These are phyloP conservation scores for Brachystomella parvula DNA, from an alignment of 1,140 invertebrate genomes.

Conservation along the genomic window DNA sequence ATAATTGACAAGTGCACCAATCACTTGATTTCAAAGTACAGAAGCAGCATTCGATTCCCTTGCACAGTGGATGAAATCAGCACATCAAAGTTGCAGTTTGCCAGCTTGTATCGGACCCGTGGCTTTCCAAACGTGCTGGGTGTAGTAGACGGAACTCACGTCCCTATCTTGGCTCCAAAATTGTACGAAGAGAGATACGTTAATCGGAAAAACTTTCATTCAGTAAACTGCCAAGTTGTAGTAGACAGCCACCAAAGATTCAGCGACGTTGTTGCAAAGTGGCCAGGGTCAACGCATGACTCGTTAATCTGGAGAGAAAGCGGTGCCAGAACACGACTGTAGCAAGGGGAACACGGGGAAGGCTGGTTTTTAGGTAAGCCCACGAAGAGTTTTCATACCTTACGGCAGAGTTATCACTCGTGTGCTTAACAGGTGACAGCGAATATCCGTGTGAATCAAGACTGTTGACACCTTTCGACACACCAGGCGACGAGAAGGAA, in stretches of 20 bases:
- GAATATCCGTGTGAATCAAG: conserved; percentile 18
- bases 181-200: conserved; percentile 12
- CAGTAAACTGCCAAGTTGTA: conserved; percentile 34
- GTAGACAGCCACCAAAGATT: conserved; percentile 41
- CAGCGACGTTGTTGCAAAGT: conserved; percentile 41
- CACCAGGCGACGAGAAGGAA: conserved; percentile 38
- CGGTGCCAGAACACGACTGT: conserved; percentile 22
- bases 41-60: conserved; percentile 17
- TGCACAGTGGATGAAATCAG: not conserved
- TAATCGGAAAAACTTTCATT: conserved; percentile 21
- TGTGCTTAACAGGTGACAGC: conserved; percentile 2
- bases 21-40: not conserved
- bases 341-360: conserved; percentile 25
- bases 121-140: conserved; percentile 31
- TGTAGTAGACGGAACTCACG: conserved; percentile 39
- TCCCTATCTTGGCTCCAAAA: conserved; percentile 34
- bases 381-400: not conserved
- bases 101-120: not conserved
- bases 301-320: conserved; percentile 40
- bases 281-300: conserved; percentile 42
- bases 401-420: not conserved
- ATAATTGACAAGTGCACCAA: not conserved
- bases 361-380: conserved; percentile 17
- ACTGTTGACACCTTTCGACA: conserved; percentile 38
- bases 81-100: conserved; percentile 10